phyloP scores from a whole-genome alignment of 2,797 vertebrate genomes.

The Sebastes diaconus region DNA sequence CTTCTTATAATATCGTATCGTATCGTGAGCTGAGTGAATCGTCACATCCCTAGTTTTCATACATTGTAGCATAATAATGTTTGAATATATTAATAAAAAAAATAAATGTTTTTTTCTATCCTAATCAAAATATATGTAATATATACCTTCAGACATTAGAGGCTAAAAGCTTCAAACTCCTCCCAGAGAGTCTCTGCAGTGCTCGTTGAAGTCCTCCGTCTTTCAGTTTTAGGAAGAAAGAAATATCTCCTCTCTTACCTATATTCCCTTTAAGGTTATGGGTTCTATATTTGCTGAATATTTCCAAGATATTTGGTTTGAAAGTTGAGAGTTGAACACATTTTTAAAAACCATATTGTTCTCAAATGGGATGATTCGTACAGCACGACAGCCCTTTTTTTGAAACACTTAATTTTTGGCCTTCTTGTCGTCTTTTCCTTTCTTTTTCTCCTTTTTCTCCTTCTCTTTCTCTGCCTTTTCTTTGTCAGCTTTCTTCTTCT shows the following conservation, averaged over 20 bases:
- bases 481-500: constrained; percentile 61
- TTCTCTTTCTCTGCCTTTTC: constrained; percentile 32
- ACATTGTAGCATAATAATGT: background rate
- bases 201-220: background rate
- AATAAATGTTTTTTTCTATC: background rate
- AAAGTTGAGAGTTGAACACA: constrained; percentile 1
- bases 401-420: constrained; percentile 22
- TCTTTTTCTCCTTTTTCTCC: constrained; percentile 31
- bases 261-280: background rate
- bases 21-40: too few relatives aligned
- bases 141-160: background rate
- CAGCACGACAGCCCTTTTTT: background rate
- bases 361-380: background rate
- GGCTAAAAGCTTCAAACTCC: background rate
- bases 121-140: constrained; percentile 9
- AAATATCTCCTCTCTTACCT: background rate
- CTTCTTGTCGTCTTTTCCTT: constrained; percentile 38
- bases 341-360: background rate
- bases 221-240: background rate
- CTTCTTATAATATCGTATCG: too few relatives aligned
- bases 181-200: background rate
- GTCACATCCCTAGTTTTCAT: background rate
- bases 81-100: constrained; percentile 5
- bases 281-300: background rate
- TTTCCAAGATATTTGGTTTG: constrained; percentile 5